Evolutionary conservation across 2,888 invertebrate genomes (phyloP).

Genomic region (Piscicola geometra): DNA sequence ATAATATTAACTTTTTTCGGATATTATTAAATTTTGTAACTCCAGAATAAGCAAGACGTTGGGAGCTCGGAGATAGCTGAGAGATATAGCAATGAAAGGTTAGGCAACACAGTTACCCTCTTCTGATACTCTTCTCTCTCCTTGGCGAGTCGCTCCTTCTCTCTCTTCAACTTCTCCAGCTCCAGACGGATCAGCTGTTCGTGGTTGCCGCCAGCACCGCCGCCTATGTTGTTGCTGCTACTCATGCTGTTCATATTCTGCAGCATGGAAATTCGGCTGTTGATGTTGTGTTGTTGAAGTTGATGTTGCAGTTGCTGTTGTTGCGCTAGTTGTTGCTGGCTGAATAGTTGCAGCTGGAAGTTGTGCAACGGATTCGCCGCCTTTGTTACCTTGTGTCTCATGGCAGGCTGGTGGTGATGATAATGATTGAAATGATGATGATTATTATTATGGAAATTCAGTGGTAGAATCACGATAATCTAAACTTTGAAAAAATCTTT

Average conservation of each 20-base stretch:
- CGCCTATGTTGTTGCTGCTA: conserved; percentile 10
- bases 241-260: conserved; percentile 10
- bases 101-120: too few species aligned
- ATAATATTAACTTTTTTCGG: too few species aligned
- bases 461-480: too few species aligned
- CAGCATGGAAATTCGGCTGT: neutral
- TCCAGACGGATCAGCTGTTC: conserved; percentile 7
- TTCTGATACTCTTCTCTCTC: conserved; percentile 30
- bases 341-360: conserved; percentile 12
- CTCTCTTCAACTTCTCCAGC: conserved; percentile 27
- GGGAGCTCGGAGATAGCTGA: too few species aligned
- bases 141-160: conserved; percentile 30
- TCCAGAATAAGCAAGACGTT: too few species aligned
- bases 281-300: conserved; percentile 10
- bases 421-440: too few species aligned
- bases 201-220: neutral
- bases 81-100: too few species aligned
- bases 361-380: neutral
- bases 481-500: too few species aligned
- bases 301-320: conserved; percentile 28
- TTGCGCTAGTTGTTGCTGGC: neutral
- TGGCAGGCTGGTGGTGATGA: conserved; percentile 6
- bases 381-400: conserved; percentile 14
- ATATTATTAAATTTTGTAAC: too few species aligned
- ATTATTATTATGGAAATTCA: too few species aligned